Conservation (phyloP, 2,113 vertebrate genomes). For the Phylloscopus trochiloides region DNA sequence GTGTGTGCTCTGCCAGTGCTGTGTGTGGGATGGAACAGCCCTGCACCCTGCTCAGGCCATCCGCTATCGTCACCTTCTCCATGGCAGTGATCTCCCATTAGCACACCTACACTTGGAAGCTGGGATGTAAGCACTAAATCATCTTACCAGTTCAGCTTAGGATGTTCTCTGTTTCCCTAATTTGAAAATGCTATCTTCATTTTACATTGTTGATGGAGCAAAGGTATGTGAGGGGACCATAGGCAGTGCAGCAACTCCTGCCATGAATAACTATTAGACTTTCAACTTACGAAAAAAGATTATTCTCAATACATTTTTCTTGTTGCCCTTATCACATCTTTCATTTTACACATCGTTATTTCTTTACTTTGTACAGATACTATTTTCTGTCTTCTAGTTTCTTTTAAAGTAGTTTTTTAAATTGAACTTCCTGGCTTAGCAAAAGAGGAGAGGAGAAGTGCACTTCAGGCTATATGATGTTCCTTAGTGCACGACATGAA, state of each 20-base stretch:
- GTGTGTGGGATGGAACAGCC: fast-evolving
- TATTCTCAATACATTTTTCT: not conserved
- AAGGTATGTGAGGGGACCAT: not conserved
- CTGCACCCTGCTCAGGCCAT: fast-evolving
- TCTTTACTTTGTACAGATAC: not conserved
- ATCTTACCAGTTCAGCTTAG: not conserved
- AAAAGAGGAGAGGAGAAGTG: not conserved
- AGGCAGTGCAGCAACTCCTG: not conserved
- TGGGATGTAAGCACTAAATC: not conserved
- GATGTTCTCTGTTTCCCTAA: not conserved
- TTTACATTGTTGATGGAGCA: not conserved
- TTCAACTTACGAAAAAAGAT: not conserved
- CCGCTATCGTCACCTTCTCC: fast-evolving
- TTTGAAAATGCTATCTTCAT: not conserved
- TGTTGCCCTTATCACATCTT: not conserved
- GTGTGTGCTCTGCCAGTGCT: not conserved
- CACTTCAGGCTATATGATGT: not conserved
- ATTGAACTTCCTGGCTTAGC: not conserved
- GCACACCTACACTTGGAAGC: not conserved
- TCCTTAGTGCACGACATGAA: not conserved
- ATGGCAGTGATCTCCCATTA: fast-evolving
- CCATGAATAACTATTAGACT: not conserved
- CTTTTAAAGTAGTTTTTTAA: not conserved
- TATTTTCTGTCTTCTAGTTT: not conserved
- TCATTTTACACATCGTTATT: not conserved